A percentile compares a stretch with the other conserved stretches of the same genome.
phyloP scores from a whole-genome alignment of 2,888 invertebrate genomes.

The Dichetophora obliterata region DNA sequence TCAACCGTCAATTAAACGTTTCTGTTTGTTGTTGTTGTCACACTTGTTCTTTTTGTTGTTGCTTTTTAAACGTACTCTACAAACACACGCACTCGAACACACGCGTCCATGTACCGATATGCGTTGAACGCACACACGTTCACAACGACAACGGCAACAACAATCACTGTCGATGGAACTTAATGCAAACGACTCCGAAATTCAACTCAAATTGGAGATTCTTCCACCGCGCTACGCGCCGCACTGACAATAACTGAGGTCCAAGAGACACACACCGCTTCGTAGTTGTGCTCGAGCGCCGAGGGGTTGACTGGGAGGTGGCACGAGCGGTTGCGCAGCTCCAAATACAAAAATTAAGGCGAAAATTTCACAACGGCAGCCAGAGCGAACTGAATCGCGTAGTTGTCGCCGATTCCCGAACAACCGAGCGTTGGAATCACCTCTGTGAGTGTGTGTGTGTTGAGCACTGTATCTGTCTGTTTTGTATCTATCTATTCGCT shows the following conservation, averaged over 20 bases:
- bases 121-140: background rate
- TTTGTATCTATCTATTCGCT: constrained; percentile 45
- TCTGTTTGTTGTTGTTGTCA: constrained; percentile 37
- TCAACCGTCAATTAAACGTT: constrained; percentile 37
- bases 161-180: background rate
- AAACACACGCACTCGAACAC: constrained; percentile 4
- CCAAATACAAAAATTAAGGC: constrained; percentile 14
- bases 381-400: constrained; percentile 16
- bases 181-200: constrained; percentile 13
- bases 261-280: constrained; percentile 12
- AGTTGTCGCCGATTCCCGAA: constrained; percentile 20
- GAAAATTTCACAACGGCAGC: constrained; percentile 16
- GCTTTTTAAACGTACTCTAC: constrained; percentile 30
- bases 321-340: constrained; percentile 17
- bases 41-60: constrained; percentile 32
- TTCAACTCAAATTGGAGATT: constrained; percentile 9
- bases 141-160: background rate
- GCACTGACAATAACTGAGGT: constrained; percentile 20
- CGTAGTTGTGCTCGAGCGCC: background rate
- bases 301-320: constrained; percentile 12
- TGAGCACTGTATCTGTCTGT: constrained; percentile 34
- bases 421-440: background rate
- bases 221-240: constrained; percentile 35
- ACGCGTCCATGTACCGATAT: background rate
- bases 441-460: constrained; percentile 13